Evolutionary conservation across 2,797 vertebrate species (phyloP).

Genomic region (Gallinago stenura): DNA sequence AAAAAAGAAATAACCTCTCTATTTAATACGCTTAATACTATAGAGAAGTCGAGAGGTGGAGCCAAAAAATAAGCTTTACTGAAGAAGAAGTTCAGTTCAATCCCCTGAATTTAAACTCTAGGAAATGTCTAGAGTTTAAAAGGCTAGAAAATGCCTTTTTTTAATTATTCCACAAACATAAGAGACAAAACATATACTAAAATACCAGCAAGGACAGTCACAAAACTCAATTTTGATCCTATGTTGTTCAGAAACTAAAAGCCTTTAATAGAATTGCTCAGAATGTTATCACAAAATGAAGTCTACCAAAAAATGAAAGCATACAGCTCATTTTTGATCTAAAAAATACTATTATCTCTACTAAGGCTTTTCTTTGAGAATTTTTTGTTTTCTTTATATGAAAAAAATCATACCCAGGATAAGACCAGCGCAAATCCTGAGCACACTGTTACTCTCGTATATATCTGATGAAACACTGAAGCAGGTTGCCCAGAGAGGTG

Average conservation of each 20-base stretch:
- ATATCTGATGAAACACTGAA: background rate
- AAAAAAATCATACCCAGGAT: background rate
- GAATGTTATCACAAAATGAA: background rate
- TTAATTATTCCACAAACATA: background rate
- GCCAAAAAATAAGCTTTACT: background rate
- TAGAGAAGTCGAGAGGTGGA: background rate
- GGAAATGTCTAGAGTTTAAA: background rate
- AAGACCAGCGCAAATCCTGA: background rate
- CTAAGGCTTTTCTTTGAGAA: background rate
- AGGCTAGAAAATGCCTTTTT: background rate
- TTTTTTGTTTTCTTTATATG: background rate
- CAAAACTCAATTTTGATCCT: background rate
- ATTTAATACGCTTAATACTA: background rate
- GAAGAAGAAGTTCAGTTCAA: background rate
- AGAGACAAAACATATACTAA: background rate
- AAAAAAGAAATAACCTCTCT: background rate
- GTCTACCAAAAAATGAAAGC: background rate
- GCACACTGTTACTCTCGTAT: rapidly evolving
- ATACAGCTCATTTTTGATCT: rapidly evolving
- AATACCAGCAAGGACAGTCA: background rate
- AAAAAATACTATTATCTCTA: rapidly evolving
- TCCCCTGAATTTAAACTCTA: background rate
- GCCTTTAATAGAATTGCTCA: rapidly evolving
- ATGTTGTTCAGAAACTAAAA: background rate
- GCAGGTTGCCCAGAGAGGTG: background rate